Conservation (phyloP, 2,113 vertebrate species). For the Archilochus colubris region DNA sequence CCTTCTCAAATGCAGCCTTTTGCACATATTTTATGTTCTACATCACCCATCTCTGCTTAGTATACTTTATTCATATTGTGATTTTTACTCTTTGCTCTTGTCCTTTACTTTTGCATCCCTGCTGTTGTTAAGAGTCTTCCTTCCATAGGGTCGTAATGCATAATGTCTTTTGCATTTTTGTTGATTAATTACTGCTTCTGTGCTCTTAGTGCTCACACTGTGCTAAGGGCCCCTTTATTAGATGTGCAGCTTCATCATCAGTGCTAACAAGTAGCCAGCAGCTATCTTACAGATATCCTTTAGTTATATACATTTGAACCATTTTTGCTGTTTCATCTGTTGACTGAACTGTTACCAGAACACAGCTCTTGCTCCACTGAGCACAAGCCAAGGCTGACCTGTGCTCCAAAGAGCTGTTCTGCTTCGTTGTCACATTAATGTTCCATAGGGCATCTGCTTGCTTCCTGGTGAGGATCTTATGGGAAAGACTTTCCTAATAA, state of each 20-base stretch:
- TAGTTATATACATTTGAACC: neutral
- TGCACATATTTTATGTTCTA: neutral
- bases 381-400: neutral
- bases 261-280: neutral
- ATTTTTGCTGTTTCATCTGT: conserved; percentile 6
- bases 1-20: neutral
- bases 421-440: neutral
- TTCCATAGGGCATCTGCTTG: neutral
- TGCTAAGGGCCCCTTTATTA: neutral
- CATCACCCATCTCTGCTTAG: neutral
- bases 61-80: neutral
- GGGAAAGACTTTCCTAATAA: neutral
- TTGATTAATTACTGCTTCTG: neutral
- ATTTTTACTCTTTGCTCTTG: neutral
- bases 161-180: neutral
- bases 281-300: neutral
- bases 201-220: neutral
- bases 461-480: neutral
- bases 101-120: neutral
- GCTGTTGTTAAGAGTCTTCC: neutral
- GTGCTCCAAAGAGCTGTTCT: conserved; percentile 9
- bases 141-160: neutral
- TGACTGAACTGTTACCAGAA: neutral
- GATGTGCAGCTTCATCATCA: neutral
- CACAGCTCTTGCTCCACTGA: neutral